Base-by-base conservation (phyloP, 1,140 invertebrate genomes). In the Drosophila virilis region DNA sequence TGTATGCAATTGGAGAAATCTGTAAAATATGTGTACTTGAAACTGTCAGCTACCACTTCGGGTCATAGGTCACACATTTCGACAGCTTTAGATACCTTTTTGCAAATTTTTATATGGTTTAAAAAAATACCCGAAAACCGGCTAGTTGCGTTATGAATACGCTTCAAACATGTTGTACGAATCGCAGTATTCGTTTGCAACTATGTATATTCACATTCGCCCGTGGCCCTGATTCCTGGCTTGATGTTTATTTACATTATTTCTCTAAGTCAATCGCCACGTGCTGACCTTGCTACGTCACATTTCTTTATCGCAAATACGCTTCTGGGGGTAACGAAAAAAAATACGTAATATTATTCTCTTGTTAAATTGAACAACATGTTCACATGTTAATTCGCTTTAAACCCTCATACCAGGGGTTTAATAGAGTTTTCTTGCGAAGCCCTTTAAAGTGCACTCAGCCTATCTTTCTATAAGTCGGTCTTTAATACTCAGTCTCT, bases 221-320 rank as follows among this genome's bases (percentile, higher is more conserved):
- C 52, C 46, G 37, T 60, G 66, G 35, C 66, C 58, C 46, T 69
- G 58, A 60, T 58, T 61, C 58, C 32, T 69, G 66, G 61, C n/a
- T n/a, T n/a, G 46, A 43, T 37, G 45, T 40, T 52, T 32, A 15
- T 35, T 59, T 51, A 51, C 13, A 40, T 37, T 66, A 37, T 37
- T 59, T 58, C 58, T 67, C 17, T 28, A 54, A 71, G 35, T 40
- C 43, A 38, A 66, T 61, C 50, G 45, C 52, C 81, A 74, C 70
- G 74, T 84, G 82, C 70, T 78, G 81, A 72, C 81, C 81, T 85
- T 85, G 81, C 74, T 46, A 85, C 73, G 81, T 77, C 82, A 85
- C 65, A 80, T 80, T 84, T 85, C 81, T 71, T 74, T 78, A 85
- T 85, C 81, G 77, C 74, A 75, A 69, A 59, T 58, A 60, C 57